Evolutionary conservation across 1,140 invertebrate genomes (phyloP).

Genomic region (Bombus pascuorum): DNA sequence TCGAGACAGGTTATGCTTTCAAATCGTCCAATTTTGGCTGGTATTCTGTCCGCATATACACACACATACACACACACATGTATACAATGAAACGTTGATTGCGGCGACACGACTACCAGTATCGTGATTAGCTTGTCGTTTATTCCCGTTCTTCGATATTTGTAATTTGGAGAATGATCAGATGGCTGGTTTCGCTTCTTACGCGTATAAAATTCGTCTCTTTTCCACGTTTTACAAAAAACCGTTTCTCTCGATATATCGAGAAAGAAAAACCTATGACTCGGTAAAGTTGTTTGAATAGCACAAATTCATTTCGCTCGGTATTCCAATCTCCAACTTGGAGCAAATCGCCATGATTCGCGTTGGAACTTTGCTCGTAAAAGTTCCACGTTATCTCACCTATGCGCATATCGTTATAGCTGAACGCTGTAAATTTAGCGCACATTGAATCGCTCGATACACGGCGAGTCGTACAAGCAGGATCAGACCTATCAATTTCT

Average conservation of each 20-base stretch:
- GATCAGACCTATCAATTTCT: not conserved
- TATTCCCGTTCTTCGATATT: not conserved
- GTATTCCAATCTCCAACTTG: not conserved
- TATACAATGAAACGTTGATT: not conserved
- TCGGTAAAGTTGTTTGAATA: not conserved
- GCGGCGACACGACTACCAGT: not conserved
- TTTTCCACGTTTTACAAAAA: not conserved
- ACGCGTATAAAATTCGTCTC: not conserved
- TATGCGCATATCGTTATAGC: not conserved
- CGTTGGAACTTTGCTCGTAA: not conserved
- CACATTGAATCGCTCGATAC: not conserved
- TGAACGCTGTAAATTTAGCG: constrained; percentile 5
- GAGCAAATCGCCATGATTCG: not conserved
- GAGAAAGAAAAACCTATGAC: not conserved
- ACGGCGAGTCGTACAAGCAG: not conserved
- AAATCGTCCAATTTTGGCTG: constrained; percentile 6
- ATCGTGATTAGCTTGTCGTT: not conserved
- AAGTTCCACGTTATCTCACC: not conserved
- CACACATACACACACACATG: not conserved
- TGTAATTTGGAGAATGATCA: not conserved
- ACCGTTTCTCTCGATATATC: not conserved
- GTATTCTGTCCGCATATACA: not conserved
- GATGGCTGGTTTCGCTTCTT: not conserved
- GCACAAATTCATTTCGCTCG: not conserved
- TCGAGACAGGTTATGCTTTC: not conserved